A percentile compares a stretch with the other conserved stretches of the same genome.
Conservation (phyloP, 2,888 invertebrate species). For the Phanerotoma sp. region DNA sequence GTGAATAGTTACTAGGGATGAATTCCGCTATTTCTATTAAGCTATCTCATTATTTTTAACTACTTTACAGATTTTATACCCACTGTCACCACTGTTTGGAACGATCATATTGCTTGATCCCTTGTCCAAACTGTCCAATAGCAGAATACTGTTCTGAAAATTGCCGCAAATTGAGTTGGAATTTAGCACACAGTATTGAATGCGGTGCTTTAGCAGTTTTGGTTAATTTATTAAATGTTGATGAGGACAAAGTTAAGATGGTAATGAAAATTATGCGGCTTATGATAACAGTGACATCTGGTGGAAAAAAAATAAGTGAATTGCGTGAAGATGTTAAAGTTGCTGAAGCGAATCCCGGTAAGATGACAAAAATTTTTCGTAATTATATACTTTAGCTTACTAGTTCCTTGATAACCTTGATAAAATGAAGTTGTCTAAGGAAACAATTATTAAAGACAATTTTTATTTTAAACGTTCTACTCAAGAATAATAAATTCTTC, state of each 20-base stretch:
- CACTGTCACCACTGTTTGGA: slow-evolving; percentile 53
- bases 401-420: no score
- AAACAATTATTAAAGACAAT: neutral
- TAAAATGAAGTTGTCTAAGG: no score
- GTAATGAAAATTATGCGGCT: slow-evolving; percentile 53
- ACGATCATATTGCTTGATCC: slow-evolving; percentile 49
- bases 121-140: slow-evolving; percentile 51
- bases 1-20: no score
- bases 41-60: neutral
- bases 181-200: slow-evolving; percentile 46
- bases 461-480: no score
- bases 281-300: slow-evolving; percentile 46
- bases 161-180: slow-evolving; percentile 47
- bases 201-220: slow-evolving; percentile 47
- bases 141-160: slow-evolving; percentile 51
- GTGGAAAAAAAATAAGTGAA: slow-evolving; percentile 45
- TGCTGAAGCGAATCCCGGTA: slow-evolving; percentile 52
- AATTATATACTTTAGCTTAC: slow-evolving; percentile 1
- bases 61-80: slow-evolving; percentile 48
- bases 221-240: slow-evolving; percentile 47
- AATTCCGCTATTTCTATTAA: no score
- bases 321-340: slow-evolving; percentile 45
- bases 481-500: no score
- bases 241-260: slow-evolving; percentile 50
- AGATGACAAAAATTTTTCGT: slow-evolving; percentile 35